Evolutionary conservation across 2,888 invertebrate species (phyloP), one percentile per base, ranked within the genome.

Genomic region (Tyria jacobaeae): DNA sequence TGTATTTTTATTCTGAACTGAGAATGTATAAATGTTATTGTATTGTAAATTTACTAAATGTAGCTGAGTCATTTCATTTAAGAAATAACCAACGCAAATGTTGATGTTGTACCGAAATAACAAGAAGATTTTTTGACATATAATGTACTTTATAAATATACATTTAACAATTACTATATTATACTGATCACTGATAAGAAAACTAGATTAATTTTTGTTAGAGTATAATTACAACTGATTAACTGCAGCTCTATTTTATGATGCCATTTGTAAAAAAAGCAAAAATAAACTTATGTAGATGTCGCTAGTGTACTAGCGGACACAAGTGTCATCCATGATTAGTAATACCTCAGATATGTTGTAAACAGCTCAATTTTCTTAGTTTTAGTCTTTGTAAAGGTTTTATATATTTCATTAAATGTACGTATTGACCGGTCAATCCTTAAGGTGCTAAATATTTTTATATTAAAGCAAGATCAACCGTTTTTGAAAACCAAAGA

Each of bases 311-410:
- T 49, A 50, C 34, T 1, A 1, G 5, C 14, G 4, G 17, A 31
- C 2, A 14, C 12, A 4, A 51, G 50, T 14, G 34, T 21, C 34
- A 51, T 34, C 50, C 34, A 35, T 7, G 21, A 35, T 51, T 9
- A 51, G 48, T 48, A 27, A 25, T 50, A 35, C 17, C 34, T 59
- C 47, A 60, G 15, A 50, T 25, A 71, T 57, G 64, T 84, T 78
- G 73, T 82, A 83, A 82, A 71, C 83, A 86, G 87, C 87, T 87
- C 87, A 89, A 89, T 87, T 75, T 82, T 83, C 57, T 64, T 80
- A 81, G 72, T 76, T 73, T 61, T 80, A 79, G 70, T 73, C 71
- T 70, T 75, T 68, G 62, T 68, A 73, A 60, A 73, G 41, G 39
- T 64, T 69, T 64, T 60, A 57, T n/a, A n/a, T 60, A 67, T 55